Conservation (phyloP, 2,113 vertebrate genomes). For the Ahaetulla prasina region DNA sequence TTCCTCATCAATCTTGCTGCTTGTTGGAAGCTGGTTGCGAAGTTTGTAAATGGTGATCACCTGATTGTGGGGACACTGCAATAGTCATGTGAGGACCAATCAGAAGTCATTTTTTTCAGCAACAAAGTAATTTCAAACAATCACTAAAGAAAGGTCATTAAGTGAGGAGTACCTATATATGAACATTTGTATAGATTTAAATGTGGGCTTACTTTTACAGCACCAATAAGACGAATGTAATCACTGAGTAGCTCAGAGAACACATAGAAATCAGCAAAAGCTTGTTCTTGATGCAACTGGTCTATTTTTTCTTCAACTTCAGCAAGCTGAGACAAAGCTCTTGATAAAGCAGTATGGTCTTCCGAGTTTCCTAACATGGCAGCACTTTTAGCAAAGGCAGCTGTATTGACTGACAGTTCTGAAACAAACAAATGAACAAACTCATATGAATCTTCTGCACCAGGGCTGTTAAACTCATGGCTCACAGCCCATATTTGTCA, state of each 20-base stretch:
- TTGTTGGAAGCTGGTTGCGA: not conserved
- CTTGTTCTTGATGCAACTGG: constrained; percentile 94
- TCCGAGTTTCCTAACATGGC: constrained; percentile 98
- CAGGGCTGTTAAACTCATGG: not conserved
- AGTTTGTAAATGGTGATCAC: not conserved
- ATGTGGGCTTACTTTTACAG: constrained; percentile 83
- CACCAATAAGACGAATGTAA: constrained; percentile 91
- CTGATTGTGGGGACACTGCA: not conserved
- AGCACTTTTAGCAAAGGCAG: constrained; percentile 93
- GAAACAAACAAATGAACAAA: constrained; percentile 42
- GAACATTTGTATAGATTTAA: not conserved
- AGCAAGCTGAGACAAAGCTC: constrained; percentile 95
- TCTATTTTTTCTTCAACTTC: constrained; percentile 99
- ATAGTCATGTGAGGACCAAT: not conserved
- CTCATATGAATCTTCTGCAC: not conserved
- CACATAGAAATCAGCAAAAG: constrained; percentile 91
- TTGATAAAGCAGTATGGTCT: constrained; percentile 94
- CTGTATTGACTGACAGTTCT: constrained; percentile 95
- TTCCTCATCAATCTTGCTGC: not conserved
- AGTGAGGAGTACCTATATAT: not conserved
- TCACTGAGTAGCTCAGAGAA: constrained; percentile 94
- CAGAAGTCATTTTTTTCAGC: not conserved
- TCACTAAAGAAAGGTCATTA: not conserved
- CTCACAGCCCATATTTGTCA: fast-evolving
- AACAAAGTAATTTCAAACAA: not conserved